phyloP scores from a whole-genome alignment of 2,113 vertebrate species.

The Actenoides lindsayi region DNA sequence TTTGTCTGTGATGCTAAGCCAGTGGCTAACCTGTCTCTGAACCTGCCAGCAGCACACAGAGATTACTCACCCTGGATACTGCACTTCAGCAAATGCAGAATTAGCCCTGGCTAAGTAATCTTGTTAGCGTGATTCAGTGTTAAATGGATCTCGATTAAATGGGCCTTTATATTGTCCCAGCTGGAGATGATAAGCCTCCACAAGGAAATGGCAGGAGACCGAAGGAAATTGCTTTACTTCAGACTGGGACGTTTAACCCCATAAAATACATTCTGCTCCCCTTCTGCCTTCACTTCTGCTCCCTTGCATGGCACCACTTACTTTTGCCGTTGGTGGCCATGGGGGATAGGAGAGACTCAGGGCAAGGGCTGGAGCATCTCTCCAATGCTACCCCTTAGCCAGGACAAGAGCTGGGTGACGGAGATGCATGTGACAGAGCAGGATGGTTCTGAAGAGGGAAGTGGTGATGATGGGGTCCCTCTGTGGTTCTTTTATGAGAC shows the following conservation, averaged over 20 bases:
- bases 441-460: neutral
- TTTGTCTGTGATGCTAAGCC: slow-evolving; percentile 57
- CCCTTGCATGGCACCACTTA: neutral
- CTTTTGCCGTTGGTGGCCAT: neutral
- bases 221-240: slow-evolving; percentile 68
- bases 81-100: slow-evolving; percentile 61
- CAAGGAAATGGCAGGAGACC: slow-evolving; percentile 67
- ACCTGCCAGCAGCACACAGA: slow-evolving; percentile 43
- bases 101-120: slow-evolving; percentile 64
- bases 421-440: neutral
- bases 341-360: neutral
- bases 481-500: neutral
- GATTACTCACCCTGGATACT: slow-evolving; percentile 65
- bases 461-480: neutral
- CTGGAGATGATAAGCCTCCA: slow-evolving; percentile 72
- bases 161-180: slow-evolving; percentile 72
- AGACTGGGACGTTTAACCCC: slow-evolving; percentile 67
- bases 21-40: slow-evolving; percentile 63
- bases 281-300: neutral
- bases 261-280: slow-evolving; percentile 9
- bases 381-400: neutral
- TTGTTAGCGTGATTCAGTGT: slow-evolving; percentile 72
- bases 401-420: neutral
- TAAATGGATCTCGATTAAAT: slow-evolving; percentile 75
- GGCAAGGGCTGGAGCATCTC: neutral